Evolutionary conservation across 1,140 invertebrate species (phyloP).

Genomic region (Pomacea maculata): DNA sequence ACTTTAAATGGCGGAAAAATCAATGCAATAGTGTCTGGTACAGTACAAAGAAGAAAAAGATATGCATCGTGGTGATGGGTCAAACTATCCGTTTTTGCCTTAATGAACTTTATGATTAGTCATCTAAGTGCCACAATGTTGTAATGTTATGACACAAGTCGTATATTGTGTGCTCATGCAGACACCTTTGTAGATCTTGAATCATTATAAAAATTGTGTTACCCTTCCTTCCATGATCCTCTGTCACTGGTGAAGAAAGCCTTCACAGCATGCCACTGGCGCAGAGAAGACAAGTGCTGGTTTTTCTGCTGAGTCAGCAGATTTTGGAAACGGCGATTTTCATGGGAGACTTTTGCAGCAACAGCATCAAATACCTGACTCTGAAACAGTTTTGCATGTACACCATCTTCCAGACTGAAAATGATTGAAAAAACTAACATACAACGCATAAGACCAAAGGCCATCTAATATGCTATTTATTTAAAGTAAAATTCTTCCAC

Average conservation of each 20-base stretch:
- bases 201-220: background rate
- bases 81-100: too few relatives aligned
- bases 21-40: too few relatives aligned
- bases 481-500: too few relatives aligned
- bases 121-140: background rate
- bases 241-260: conserved; percentile 70
- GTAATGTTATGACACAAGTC: background rate
- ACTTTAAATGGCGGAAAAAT: too few relatives aligned
- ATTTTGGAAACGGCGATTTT: conserved; percentile 68
- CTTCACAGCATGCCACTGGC: conserved; percentile 70
- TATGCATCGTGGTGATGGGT: too few relatives aligned
- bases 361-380: conserved; percentile 70
- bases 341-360: conserved; percentile 67
- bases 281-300: conserved; percentile 67
- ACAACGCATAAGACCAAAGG: too few relatives aligned
- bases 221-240: conserved; percentile 74
- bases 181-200: too few relatives aligned
- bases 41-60: too few relatives aligned
- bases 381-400: conserved; percentile 49
- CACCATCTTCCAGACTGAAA: background rate
- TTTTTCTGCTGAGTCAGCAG: conserved; percentile 67
- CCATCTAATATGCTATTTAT: too few relatives aligned
- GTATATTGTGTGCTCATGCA: background rate
- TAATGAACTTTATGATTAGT: background rate
- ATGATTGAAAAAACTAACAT: too few relatives aligned